Base-by-base conservation (phyloP, 2,888 invertebrate genomes). In the Leptopilina myrica region DNA sequence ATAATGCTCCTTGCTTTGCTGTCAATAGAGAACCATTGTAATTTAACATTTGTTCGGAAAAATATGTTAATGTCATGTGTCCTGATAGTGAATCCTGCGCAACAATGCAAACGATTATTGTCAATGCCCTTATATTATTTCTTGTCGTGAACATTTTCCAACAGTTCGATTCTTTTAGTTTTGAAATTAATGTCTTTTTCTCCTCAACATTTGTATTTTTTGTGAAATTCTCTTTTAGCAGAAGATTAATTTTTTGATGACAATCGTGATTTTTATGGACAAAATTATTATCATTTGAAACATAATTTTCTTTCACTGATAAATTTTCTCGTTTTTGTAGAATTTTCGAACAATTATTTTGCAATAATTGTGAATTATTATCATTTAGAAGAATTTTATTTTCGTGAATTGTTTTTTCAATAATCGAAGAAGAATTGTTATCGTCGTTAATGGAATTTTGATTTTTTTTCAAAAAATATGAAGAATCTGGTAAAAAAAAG, bases 1-100 rank as follows among this genome's bases (percentile, higher is more conserved):
- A 85, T 65, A 94, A 93, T 80, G 93, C 93, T 0, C 93, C 93
- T 84, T 93, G 92, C 78, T 92, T 91, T 2, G 93, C 92, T 4
- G 92, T 92, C 69, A 94, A 83, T 0, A 92, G 92, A 5, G 92
- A 92, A 33, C 93, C 93, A 12, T 93, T 93, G 64, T 92, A 92
- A 7, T 92, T 92, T 86, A 95, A 95, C 86, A 95, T 95, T 84
- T 94, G 93, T 79, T 94, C 94, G 0, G 94, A 93, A 83, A 94
- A 94, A 6, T 94, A 90, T 81, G 94, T 93, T 40, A 94, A 92
- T 0, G 94, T 94, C 75, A 94, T 94, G 83, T 94, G 94, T 0
- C 94, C 94, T 67, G 94, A 94, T 77, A 95, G 93, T 7, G 11
- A n/a, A 67, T 67, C 46, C n/a, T 67, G 66, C 6, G 46, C 66